Evolutionary conservation across 1,140 invertebrate species (phyloP).

Genomic region (Cydia strobilella): DNA sequence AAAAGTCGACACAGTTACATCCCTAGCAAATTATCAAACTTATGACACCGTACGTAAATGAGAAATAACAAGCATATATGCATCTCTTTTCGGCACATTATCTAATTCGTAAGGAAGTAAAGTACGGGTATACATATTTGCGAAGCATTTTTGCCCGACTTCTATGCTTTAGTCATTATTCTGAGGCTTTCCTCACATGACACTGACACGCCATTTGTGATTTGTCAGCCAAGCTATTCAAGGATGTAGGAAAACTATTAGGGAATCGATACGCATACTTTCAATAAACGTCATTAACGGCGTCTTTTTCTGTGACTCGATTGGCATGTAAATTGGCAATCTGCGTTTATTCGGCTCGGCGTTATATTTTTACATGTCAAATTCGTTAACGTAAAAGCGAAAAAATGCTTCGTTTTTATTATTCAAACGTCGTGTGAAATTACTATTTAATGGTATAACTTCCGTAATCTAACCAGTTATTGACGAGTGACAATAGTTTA

Average conservation of each 20-base stretch:
- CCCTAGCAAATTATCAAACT: too few species aligned
- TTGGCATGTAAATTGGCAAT: conserved; percentile 14
- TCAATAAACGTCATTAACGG: not conserved
- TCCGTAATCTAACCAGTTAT: not conserved
- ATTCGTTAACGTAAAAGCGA: conserved; percentile 12
- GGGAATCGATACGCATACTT: not conserved
- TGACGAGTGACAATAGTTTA: conserved; percentile 9
- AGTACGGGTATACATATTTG: too few species aligned
- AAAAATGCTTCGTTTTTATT: conserved; percentile 19
- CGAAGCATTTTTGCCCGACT: too few species aligned
- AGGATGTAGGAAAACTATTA: not conserved
- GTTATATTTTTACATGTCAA: conserved; percentile 30
- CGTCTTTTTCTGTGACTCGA: not conserved
- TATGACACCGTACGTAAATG: too few species aligned
- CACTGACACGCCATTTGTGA: too few species aligned
- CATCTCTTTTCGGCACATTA: too few species aligned
- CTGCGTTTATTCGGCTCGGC: not conserved
- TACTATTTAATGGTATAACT: conserved; percentile 7
- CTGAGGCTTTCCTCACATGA: too few species aligned
- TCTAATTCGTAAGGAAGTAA: too few species aligned
- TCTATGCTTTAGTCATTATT: too few species aligned
- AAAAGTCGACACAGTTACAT: too few species aligned
- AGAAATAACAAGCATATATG: too few species aligned
- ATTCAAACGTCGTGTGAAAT: conserved; percentile 14
- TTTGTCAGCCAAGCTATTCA: not conserved